Percentiles rank a stretch among this genome's conserved stretches.
Evolutionary conservation across 2,113 vertebrate genomes (phyloP).

Genomic region (Oreocharis arfaki): DNA sequence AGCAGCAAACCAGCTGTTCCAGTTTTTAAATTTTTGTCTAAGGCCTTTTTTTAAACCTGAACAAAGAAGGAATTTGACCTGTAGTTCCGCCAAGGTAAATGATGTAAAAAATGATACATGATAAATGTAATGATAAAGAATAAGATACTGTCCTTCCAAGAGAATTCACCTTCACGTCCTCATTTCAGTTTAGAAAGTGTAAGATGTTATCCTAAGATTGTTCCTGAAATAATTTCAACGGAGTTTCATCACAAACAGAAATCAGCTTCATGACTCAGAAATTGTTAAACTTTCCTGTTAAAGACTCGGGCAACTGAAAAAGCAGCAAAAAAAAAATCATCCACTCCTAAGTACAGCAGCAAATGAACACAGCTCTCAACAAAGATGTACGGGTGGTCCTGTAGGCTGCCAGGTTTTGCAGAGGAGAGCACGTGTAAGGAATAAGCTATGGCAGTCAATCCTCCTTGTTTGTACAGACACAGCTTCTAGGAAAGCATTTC

Average conservation of each 20-base stretch:
- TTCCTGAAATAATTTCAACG: not conserved
- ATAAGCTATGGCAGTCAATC: not conserved
- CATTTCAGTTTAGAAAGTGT: not conserved
- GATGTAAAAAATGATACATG: not conserved
- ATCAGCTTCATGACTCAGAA: not conserved
- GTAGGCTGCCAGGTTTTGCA: not conserved
- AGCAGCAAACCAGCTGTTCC: not conserved
- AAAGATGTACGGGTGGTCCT: not conserved
- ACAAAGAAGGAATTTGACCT: not conserved
- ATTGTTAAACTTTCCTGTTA: slow-evolving; percentile 16
- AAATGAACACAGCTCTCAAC: not conserved
- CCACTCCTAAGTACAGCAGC: not conserved
- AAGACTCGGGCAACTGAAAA: not conserved
- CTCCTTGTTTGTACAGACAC: not conserved
- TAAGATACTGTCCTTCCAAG: not conserved
- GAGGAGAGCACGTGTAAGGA: not conserved
- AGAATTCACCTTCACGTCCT: not conserved
- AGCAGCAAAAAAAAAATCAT: not conserved
- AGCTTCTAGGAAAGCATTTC: not conserved
- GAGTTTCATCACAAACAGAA: slow-evolving; percentile 6
- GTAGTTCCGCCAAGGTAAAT: not conserved
- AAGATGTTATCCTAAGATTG: not conserved
- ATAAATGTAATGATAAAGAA: not conserved
- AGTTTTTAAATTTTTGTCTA: not conserved
- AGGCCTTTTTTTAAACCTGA: not conserved